Base-by-base conservation (phyloP, 2,888 invertebrate species). In the Cheilosia impressa region DNA sequence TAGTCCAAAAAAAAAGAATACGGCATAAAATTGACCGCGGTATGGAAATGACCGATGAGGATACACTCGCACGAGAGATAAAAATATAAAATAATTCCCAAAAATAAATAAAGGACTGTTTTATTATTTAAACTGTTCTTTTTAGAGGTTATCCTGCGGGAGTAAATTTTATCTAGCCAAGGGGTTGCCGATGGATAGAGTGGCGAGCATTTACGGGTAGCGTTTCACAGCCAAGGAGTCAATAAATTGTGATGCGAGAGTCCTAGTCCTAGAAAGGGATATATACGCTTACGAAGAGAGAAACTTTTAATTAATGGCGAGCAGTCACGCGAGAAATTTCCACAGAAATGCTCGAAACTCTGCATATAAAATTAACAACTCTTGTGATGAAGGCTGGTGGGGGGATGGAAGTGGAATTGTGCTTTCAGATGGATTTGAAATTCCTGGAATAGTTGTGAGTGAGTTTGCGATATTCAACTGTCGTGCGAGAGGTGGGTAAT, bases 321-420 rank as follows among this genome's bases (percentile, higher is more conserved):
- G 76, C 76, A 85, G 85, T 85, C 85, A 85, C 85, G 85, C 85
- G 72, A 85, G 77, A 85, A 81, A 85, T 85, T 85, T 85, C 81
- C 76, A 76, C 81, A 81, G 81, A 85, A 85, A 72, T 68, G 43
- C 47, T 47, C 3, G 52, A 52, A 85, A 72, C 62, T 72, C 60
- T 31, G 47, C n/a, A 50, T 60, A 45, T 47, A 65, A 79, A 66
- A 84, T 78, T 78, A 71, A 78, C 68, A 63, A 31, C 43, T 24
- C 15, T 19, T 50, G 24, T 10, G 17, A 9, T 19, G 34, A 10
- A 22, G 65, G 69, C 57, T 47, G 69, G 65, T 71, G 10, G 2
- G 34, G 17, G 57, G 53, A 50, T 75, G 38, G 34, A n/a, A 38
- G 57, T 38, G n/a, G 31, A 38, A 22, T 27, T 52, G 24, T 79